phyloP scores from a whole-genome alignment of 2,888 invertebrate genomes.

The Hydriomena furcata region DNA sequence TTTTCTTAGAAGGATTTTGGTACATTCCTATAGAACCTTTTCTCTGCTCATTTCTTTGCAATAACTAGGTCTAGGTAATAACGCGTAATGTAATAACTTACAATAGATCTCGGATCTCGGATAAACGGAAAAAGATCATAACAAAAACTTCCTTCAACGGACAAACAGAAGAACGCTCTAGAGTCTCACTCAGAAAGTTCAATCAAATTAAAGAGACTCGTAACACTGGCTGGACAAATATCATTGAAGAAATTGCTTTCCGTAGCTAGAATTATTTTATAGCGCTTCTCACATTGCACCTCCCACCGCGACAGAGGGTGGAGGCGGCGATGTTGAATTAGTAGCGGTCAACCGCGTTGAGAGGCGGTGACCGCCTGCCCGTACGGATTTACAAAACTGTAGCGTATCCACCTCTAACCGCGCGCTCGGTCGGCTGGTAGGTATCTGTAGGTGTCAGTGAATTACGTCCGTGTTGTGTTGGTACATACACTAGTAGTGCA shows the following conservation, averaged over 20 bases:
- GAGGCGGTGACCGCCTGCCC: too few species aligned
- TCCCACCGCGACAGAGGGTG: too few species aligned
- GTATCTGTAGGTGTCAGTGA: too few species aligned
- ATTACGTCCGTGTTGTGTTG: too few species aligned
- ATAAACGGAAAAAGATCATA: slow-evolving; percentile 13
- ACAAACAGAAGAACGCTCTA: slow-evolving; percentile 18
- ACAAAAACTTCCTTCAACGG: slow-evolving; percentile 11
- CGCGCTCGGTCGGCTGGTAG: too few species aligned
- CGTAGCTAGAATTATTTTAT: slow-evolving; percentile 38
- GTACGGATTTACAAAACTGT: too few species aligned
- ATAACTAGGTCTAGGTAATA: not conserved
- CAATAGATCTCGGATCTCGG: not conserved
- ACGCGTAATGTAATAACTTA: not conserved
- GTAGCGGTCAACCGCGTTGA: too few species aligned
- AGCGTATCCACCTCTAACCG: too few species aligned
- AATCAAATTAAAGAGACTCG: slow-evolving; percentile 30
- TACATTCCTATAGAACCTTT: not conserved
- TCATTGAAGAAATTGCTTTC: slow-evolving; percentile 39
- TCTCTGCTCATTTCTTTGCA: not conserved
- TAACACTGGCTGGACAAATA: slow-evolving; percentile 26
- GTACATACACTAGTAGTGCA: too few species aligned
- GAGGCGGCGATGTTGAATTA: too few species aligned
- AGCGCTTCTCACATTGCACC: too few species aligned
- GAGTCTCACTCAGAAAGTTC: slow-evolving; percentile 18
- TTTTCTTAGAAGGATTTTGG: too few species aligned